Percentiles rank a stretch among this genome's conserved stretches.
These are phyloP conservation scores for Macrotis lagotis DNA, from an alignment of 2,113 vertebrate species.

Conservation along the genomic window DNA sequence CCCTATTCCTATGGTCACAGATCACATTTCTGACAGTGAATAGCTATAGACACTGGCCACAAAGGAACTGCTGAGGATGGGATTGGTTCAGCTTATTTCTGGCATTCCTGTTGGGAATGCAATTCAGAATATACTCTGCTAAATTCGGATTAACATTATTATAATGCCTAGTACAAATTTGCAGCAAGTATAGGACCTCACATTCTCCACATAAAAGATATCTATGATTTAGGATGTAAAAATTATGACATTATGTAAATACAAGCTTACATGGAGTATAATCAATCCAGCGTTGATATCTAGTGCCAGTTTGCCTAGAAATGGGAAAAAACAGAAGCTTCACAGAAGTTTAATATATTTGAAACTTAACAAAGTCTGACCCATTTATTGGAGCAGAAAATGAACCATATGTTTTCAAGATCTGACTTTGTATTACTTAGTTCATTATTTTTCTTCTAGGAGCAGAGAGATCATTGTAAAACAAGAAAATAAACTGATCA, in stretches of 20 bases:
- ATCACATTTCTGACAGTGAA: neutral
- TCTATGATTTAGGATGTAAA: slow-evolving; percentile 36
- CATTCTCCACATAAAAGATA: slow-evolving; percentile 27
- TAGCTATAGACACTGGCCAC: neutral
- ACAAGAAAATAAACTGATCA: slow-evolving; percentile 18
- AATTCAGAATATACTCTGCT: slow-evolving; percentile 18
- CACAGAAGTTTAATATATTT: slow-evolving; percentile 60
- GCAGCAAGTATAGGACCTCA: slow-evolving; percentile 26
- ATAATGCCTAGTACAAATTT: neutral
- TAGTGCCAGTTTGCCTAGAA: slow-evolving; percentile 33
- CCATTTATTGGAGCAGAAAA: slow-evolving; percentile 68
- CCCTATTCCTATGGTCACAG: neutral
- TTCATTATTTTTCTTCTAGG: slow-evolving; percentile 25
- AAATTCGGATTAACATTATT: neutral
- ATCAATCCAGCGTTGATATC: slow-evolving; percentile 66
- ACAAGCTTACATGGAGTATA: slow-evolving; percentile 49
- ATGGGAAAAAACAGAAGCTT: slow-evolving; percentile 58
- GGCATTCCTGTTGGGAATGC: slow-evolving; percentile 39
- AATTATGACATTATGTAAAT: slow-evolving; percentile 2
- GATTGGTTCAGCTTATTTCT: slow-evolving; percentile 17
- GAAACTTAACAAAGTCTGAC: slow-evolving; percentile 66
- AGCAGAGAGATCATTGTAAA: slow-evolving; percentile 62
- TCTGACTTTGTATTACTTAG: neutral
- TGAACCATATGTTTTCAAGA: slow-evolving; percentile 14
- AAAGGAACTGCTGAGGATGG: neutral